Evolutionary conservation across 2,797 vertebrate genomes (phyloP), one percentile per base, ranked within the genome.

Genomic region (Ptychadena robeensis): DNA sequence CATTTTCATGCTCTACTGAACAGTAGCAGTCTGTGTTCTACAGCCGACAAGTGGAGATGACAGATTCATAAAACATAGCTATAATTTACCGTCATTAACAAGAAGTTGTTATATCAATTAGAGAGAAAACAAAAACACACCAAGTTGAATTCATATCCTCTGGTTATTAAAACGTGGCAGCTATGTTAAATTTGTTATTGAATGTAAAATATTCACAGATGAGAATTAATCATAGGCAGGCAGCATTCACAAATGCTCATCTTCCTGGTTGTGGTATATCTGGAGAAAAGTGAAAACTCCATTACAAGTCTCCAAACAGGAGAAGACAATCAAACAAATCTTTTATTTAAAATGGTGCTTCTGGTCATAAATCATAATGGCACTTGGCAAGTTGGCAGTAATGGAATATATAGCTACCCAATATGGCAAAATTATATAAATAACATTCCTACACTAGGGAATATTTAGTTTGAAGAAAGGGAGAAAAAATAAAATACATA

Each of bases 301-400:
- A 72, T 92, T 89, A 89, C 82, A 57, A 82, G 88, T 86, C 70
- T 80, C 88, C 84, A 93, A 94, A 93, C 92, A 88, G 91, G 91
- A 94, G 92, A 81, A 92, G 91, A 91, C 91, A 92, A 80, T 93
- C 90, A 92, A 89, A 93, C 91, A 90, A 91, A 93, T 93, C 89
- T 92, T 40, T 93, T 91, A 92, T 92, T 92, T 91, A 89, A 90
- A 91, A 89, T 80, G 80, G 85, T 91, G 88, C 89, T 87, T 80
- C 71, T n/a, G 77, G 86, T 85, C 91, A 92, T 94, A 92, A 93
- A 94, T 94, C 92, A 93, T 87, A 87, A 88, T 87, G 88, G 85
- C 89, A 90, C 63, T 61, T 38, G 28, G 48, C 14, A 57, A 90
- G 44, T 61, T 38, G 28, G 48, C 14, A 57, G 28, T 57, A 18